Evolutionary conservation across 2,888 invertebrate genomes (phyloP), one percentile per base, ranked within the genome.

Genomic region (Meliscaeva auricollis): DNA sequence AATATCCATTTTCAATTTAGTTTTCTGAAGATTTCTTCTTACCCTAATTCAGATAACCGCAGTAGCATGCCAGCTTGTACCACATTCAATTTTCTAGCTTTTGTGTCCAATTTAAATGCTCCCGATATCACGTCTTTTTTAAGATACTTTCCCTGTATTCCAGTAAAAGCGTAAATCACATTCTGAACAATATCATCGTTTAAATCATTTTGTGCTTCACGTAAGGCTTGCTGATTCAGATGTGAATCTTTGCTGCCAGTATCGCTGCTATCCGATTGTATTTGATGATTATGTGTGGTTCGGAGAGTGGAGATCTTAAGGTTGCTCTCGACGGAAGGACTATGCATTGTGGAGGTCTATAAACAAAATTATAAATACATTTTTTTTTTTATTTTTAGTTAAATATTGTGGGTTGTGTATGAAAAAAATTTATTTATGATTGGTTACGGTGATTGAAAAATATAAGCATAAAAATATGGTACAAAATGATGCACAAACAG

Each of bases 151-250:
- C 97, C 96, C 89, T 96, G 96, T 79, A 98, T 96, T 3, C 98
- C 98, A 90, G 98, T 97, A 87, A 98, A 96, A 1, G 96, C 95
- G 89, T 96, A 96, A 62, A 98, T 94, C 11, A 97, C 94, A 89
- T 97, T 97, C 89, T 96, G 95, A 1, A 96, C 95, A 79, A 95
- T 89, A 62, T 94, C 93, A 84, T 92, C 91, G 88, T 76, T 84
- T 13, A 84, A 46, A 68, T 75, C 80, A 11, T 54, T 80, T 72
- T 84, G 84, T n/a, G 66, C 54, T 11, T 62, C 73, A 11, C 35
- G 26, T 38, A 44, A 2, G n/a, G 41, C 78, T 72, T 52, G 73
- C 15, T 48, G 81, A 35, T 15, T 66, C 48, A 76, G n/a, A 30
- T 66, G 81, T 54, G 52, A 66, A 72, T 80, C 80, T 15, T 72